phyloP scores from a whole-genome alignment of 2,797 vertebrate species.

The Syngnathus acus region DNA sequence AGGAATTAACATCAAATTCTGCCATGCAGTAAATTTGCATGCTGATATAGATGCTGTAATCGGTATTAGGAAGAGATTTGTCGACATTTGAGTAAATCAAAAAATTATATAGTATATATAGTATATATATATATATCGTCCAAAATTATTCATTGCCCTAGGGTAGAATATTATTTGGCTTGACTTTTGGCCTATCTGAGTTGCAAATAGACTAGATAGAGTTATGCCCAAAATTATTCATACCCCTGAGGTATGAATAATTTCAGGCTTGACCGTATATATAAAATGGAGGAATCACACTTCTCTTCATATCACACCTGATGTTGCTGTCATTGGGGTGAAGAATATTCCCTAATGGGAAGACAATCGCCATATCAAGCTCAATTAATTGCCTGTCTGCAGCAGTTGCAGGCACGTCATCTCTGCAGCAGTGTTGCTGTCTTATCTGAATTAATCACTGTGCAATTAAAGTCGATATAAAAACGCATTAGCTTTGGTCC shows the following conservation, averaged over 20 bases:
- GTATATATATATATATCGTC: no score
- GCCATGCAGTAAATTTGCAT: conserved; percentile 27
- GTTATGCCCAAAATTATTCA: no score
- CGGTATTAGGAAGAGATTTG: conserved; percentile 23
- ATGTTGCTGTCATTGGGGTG: conserved; percentile 6
- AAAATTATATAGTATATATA: neutral
- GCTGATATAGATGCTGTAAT: conserved; percentile 12
- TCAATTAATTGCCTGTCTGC: conserved; percentile 20
- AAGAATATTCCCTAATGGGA: conserved; percentile 14
- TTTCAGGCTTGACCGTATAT: conserved; percentile 7
- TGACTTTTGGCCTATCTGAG: no score
- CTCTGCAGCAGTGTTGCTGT: conserved; percentile 23
- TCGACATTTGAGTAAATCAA: conserved; percentile 19
- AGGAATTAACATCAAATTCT: conserved; percentile 14
- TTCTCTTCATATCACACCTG: conserved; percentile 13
- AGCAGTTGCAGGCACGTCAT: conserved; percentile 18
- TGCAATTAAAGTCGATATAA: conserved; percentile 29
- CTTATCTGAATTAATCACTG: conserved; percentile 37
- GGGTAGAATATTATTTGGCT: no score
- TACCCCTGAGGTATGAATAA: no score
- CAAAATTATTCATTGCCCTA: no score
- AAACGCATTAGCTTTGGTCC: conserved; percentile 31
- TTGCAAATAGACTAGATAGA: no score
- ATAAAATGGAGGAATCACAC: conserved; percentile 19
- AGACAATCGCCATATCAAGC: conserved; percentile 24